Evolutionary conservation across 2,797 vertebrate species (phyloP), one percentile per base, ranked within the genome.

Genomic region (Urocyon cinereoargenteus): DNA sequence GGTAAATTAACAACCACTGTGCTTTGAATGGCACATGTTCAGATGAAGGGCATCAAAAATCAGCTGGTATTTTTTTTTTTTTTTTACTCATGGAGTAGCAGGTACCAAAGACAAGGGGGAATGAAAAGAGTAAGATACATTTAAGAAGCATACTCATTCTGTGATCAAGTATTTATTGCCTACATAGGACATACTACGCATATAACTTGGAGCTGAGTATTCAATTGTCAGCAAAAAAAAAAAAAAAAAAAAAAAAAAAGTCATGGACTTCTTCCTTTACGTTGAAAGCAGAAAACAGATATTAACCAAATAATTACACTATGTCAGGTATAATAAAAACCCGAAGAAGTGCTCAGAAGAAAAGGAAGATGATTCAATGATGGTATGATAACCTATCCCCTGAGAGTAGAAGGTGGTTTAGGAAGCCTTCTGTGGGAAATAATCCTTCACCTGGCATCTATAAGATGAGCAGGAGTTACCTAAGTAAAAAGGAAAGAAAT

Each of bases 121-220:
- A 31, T 28, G 57, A 73, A 85, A 89, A 94, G 57, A 66, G 31
- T 34, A 72, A 53, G 24, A 59, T 16, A 49, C 24, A 53, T n/a
- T 91, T n/a, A 87, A 90, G 61, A 81, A 92, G 82, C 45, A 1
- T n/a, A 89, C 36, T 68, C 53, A 78, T n/a, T 91, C 49, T 81
- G 49, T 75, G n/a, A 88, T 55, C 22, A 70, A 87, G 40, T n/a
- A 40, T 49, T 68, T 86, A 82, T 31, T 40, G 6, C 75, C 49
- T 21, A 70, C 8, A 31, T 62, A 73, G 51, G 64, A 59, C 1
- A 0, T 31, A 28, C 22, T 6, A 85, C 28, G 81, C 79, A 90
- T n/a, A 61, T 87, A 89, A 61, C 59, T 68, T 78, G 22, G 82
- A 95, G 31, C 2, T 61, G 40, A n/a, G 40, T 26, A 59, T 22